Percentiles rank a stretch among this genome's conserved stretches.
phyloP scores from a whole-genome alignment of 2,113 vertebrate species.

The Notiomystis cincta region DNA sequence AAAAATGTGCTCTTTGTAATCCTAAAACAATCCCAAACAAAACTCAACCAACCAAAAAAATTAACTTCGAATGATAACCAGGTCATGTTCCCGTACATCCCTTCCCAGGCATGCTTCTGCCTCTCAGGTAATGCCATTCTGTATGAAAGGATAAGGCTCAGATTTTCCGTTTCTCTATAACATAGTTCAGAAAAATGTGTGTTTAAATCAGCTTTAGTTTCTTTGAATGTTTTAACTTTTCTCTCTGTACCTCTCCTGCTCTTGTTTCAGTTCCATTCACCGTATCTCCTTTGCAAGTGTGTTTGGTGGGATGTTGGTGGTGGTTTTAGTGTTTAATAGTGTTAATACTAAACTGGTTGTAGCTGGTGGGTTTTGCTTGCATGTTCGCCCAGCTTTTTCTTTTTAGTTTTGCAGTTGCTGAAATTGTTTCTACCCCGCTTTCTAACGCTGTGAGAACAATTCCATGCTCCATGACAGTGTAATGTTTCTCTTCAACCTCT shows the following conservation, averaged over 20 bases:
- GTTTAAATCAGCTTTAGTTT: background rate
- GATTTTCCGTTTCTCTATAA: background rate
- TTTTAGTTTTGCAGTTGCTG: background rate
- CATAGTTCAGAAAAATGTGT: background rate
- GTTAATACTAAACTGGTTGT: background rate
- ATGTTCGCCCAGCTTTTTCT: background rate
- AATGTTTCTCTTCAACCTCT: background rate
- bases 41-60: background rate
- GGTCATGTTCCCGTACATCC: background rate
- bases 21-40: background rate
- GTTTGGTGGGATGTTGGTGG: accelerated
- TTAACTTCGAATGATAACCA: background rate
- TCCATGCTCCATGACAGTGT: accelerated
- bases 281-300: background rate
- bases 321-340: background rate
- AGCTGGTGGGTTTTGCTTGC: background rate
- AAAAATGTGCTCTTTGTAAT: background rate
- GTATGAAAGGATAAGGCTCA: background rate
- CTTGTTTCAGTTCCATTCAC: background rate
- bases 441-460: background rate
- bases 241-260: background rate
- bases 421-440: background rate
- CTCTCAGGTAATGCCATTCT: background rate
- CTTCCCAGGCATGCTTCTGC: background rate
- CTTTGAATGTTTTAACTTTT: background rate